Evolutionary conservation across 1,140 invertebrate species (phyloP).

Genomic region (Zaprionus gabonicus): DNA sequence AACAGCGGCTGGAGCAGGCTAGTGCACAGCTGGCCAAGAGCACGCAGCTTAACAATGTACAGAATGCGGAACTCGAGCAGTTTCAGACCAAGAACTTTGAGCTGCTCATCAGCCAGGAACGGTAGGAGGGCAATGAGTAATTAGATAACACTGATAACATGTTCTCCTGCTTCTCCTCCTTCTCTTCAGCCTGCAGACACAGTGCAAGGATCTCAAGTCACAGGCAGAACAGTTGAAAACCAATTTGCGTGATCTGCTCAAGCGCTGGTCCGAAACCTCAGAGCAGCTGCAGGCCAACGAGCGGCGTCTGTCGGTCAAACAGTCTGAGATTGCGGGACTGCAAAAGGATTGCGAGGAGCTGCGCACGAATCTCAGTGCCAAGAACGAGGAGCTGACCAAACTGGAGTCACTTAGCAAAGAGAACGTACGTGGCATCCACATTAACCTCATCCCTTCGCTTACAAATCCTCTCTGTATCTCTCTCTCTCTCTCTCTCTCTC

Average conservation of each 20-base stretch:
- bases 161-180: background rate
- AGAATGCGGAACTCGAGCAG: slow-evolving; percentile 75
- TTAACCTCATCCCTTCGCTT: background rate
- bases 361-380: slow-evolving; percentile 44
- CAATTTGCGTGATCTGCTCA: slow-evolving; percentile 71
- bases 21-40: slow-evolving; percentile 58
- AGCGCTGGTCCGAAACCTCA: slow-evolving; percentile 71
- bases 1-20: slow-evolving; percentile 75
- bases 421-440: slow-evolving; percentile 46
- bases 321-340: slow-evolving; percentile 62
- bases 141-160: background rate
- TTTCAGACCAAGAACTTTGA: slow-evolving; percentile 81
- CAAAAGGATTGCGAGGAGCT: slow-evolving; percentile 68
- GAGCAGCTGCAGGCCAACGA: slow-evolving; percentile 71
- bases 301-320: slow-evolving; percentile 64
- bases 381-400: slow-evolving; percentile 67
- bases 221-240: slow-evolving; percentile 71
- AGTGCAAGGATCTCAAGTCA: slow-evolving; percentile 75
- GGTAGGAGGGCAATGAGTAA: slow-evolving; percentile 44
- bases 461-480: background rate
- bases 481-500: too few species aligned
- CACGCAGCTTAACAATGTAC: slow-evolving; percentile 69
- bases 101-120: slow-evolving; percentile 77
- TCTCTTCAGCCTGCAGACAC: slow-evolving; percentile 61
- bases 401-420: slow-evolving; percentile 68